A percentile compares a stretch with the other conserved stretches of the same genome.
Evolutionary conservation across 2,888 invertebrate genomes (phyloP).

Genomic region (Drosophila cracens): DNA sequence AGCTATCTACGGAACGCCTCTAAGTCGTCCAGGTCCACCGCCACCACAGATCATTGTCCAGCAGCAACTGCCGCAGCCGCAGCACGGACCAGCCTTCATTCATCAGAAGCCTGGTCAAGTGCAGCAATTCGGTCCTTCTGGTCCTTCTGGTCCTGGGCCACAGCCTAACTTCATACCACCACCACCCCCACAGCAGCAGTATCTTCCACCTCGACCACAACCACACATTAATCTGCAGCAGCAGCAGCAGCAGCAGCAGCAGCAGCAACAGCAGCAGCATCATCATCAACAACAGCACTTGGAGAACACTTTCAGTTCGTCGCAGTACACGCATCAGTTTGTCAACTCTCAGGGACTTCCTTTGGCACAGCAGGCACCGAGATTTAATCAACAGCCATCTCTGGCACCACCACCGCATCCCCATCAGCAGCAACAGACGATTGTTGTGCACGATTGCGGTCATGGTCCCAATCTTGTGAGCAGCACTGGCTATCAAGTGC

Average conservation of each 20-base stretch:
- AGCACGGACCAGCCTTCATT: slow-evolving; percentile 61
- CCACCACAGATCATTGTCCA: slow-evolving; percentile 61
- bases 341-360: slow-evolving; percentile 78
- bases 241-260: slow-evolving; percentile 32
- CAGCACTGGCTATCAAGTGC: slow-evolving; percentile 68
- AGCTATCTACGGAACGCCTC: slow-evolving; percentile 27
- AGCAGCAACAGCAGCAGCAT: slow-evolving; percentile 40
- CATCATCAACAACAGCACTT: slow-evolving; percentile 7
- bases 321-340: slow-evolving; percentile 69
- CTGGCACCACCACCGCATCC: slow-evolving; percentile 64
- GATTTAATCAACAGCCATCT: slow-evolving; percentile 74
- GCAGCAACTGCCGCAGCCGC: slow-evolving; percentile 79
- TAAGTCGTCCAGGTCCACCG: slow-evolving; percentile 19
- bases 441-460: slow-evolving; percentile 82
- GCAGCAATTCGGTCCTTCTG: slow-evolving; percentile 59
- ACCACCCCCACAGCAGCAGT: slow-evolving; percentile 60
- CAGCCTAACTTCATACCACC: slow-evolving; percentile 57
- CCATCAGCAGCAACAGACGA: slow-evolving; percentile 59
- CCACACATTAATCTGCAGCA: slow-evolving; percentile 46
- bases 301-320: slow-evolving; percentile 73
- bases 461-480: slow-evolving; percentile 83
- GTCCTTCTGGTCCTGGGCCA: slow-evolving; percentile 49
- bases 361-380: slow-evolving; percentile 69
- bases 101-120: slow-evolving; percentile 47
- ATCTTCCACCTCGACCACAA: slow-evolving; percentile 58